Evolutionary conservation across 64 coral and sea anemone genomes (phyloP).

Genomic region (Pocillopora verrucosa): DNA sequence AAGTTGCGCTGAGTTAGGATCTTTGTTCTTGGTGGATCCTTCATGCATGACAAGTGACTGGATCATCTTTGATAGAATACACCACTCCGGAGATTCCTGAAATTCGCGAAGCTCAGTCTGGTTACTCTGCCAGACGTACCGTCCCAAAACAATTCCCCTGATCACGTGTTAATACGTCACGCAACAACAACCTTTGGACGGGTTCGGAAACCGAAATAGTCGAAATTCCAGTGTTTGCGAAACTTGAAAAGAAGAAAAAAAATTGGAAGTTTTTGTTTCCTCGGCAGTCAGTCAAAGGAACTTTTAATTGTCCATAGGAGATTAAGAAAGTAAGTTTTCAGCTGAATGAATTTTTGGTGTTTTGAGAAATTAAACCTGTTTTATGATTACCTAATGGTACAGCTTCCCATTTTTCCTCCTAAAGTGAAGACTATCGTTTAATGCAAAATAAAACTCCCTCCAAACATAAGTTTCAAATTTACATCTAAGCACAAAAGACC

Average conservation of each 20-base stretch:
- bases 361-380: no score
- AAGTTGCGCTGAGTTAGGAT: not conserved
- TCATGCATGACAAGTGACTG: not conserved
- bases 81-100: not conserved
- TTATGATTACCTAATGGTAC: no score
- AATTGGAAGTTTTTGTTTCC: not conserved
- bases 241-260: not conserved
- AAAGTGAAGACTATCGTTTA: no score
- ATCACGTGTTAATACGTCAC: conserved; percentile 30
- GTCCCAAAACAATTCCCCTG: not conserved
- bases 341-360: no score
- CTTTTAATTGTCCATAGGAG: no score
- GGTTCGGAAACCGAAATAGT: not conserved
- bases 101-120: not conserved
- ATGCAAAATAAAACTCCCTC: no score
- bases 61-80: not conserved
- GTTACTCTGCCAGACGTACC: not conserved
- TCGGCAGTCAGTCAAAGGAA: no score
- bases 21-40: not conserved
- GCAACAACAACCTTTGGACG: conserved; percentile 9
- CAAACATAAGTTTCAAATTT: no score
- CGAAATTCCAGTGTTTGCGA: not conserved
- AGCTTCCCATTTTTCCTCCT: no score
- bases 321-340: no score
- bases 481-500: no score